Evolutionary conservation across 2,113 vertebrate genomes (phyloP).

Genomic region (Colistium nudipinnis): DNA sequence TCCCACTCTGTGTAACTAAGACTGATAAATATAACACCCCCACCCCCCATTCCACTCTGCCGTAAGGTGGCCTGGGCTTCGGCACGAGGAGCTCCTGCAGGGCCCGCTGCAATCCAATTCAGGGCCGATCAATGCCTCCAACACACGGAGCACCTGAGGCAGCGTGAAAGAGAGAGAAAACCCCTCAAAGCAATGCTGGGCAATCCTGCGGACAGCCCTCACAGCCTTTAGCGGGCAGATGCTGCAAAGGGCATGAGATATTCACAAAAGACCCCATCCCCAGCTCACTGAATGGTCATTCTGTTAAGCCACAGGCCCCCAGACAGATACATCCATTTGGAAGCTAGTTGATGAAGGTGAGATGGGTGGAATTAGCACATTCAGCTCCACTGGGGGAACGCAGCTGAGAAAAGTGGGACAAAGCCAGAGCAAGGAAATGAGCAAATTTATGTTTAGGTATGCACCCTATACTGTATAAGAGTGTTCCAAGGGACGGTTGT

Average conservation of each 20-base stretch:
- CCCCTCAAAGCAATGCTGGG: constrained; percentile 57
- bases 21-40: constrained; percentile 64
- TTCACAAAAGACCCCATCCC: constrained; percentile 52
- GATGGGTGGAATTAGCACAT: constrained; percentile 49
- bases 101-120: constrained; percentile 76
- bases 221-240: constrained; percentile 47
- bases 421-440: background rate
- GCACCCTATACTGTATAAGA: constrained; percentile 2
- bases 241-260: constrained; percentile 26
- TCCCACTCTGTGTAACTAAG: constrained; percentile 53
- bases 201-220: constrained; percentile 62
- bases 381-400: constrained; percentile 29
- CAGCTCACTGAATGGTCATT: constrained; percentile 51
- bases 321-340: constrained; percentile 48
- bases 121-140: constrained; percentile 76
- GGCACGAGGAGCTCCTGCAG: constrained; percentile 61
- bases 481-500: too few relatives aligned
- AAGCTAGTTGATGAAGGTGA: constrained; percentile 47
- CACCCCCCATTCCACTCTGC: background rate
- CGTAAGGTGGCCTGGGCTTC: constrained; percentile 29
- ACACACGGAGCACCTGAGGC: constrained; percentile 62
- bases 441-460: constrained; percentile 5
- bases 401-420: constrained; percentile 13
- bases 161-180: constrained; percentile 57
- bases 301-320: constrained; percentile 40